Evolutionary conservation across 2,888 invertebrate genomes (phyloP).

Genomic region (Trichogramma dendrolimi): DNA sequence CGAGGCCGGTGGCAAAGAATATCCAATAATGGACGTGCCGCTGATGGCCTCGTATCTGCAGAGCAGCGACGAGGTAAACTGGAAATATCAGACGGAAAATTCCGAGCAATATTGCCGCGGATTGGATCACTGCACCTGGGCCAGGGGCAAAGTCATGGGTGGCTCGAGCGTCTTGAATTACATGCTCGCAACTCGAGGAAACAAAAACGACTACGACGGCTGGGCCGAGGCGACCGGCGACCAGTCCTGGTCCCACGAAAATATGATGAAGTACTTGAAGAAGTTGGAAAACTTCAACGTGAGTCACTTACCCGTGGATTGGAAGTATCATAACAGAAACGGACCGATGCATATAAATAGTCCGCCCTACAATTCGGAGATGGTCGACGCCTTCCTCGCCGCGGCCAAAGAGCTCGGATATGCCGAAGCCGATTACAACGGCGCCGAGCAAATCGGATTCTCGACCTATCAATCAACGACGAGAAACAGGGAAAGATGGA

Average conservation of each 20-base stretch:
- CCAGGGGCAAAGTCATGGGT: slow-evolving; percentile 72
- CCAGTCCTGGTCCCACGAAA: slow-evolving; percentile 78
- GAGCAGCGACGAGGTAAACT: slow-evolving; percentile 78
- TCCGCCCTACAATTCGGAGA: slow-evolving; percentile 75
- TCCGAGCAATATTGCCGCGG: slow-evolving; percentile 77
- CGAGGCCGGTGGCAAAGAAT: slow-evolving; percentile 85
- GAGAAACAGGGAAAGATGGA: slow-evolving; percentile 76
- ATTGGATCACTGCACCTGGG: slow-evolving; percentile 64
- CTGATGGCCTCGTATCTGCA: slow-evolving; percentile 81
- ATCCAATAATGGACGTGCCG: slow-evolving; percentile 82
- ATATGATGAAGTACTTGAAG: slow-evolving; percentile 76
- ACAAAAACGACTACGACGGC: slow-evolving; percentile 67
- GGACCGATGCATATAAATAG: slow-evolving; percentile 81
- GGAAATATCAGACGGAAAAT: slow-evolving; percentile 81
- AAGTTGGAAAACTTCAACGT: slow-evolving; percentile 82
- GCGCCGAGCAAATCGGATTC: slow-evolving; percentile 77
- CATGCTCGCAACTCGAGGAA: slow-evolving; percentile 77
- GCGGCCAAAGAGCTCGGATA: slow-evolving; percentile 80
- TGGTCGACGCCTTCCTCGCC: slow-evolving; percentile 75
- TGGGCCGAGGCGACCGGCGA: slow-evolving; percentile 74
- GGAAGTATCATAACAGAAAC: slow-evolving; percentile 71
- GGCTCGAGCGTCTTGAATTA: slow-evolving; percentile 76
- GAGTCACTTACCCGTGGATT: slow-evolving; percentile 72
- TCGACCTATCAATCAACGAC: slow-evolving; percentile 83
- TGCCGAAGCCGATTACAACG: slow-evolving; percentile 67